A percentile compares a stretch with the other conserved stretches of the same genome.
Evolutionary conservation across 2,888 invertebrate species (phyloP).

Genomic region (Acleris literana): DNA sequence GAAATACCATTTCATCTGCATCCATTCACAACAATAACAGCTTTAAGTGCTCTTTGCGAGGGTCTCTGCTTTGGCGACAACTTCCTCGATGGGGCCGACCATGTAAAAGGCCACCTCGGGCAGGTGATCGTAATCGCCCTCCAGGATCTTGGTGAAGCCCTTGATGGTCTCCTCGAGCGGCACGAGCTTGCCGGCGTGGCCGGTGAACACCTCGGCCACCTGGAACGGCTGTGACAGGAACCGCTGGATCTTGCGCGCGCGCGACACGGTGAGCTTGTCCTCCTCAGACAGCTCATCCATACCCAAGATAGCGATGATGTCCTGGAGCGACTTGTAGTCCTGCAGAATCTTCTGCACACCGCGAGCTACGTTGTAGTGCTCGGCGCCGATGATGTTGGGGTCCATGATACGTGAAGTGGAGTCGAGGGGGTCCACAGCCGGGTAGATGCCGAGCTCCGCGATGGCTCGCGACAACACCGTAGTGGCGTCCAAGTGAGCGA

Average conservation of each 20-base stretch:
- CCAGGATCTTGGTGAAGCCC: constrained; percentile 91
- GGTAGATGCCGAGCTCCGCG: constrained; percentile 96
- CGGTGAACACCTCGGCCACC: constrained; percentile 97
- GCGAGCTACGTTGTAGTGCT: constrained; percentile 95
- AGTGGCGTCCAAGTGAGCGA: constrained; percentile 98
- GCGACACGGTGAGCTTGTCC: constrained; percentile 95
- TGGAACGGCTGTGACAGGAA: constrained; percentile 97
- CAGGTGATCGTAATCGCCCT: constrained; percentile 91
- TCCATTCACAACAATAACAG: constrained; percentile 48
- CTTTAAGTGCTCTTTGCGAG: constrained; percentile 86
- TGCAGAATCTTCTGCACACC: constrained; percentile 97
- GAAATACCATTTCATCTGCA: constrained; percentile 57
- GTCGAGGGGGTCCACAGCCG: constrained; percentile 97
- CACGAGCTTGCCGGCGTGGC: constrained; percentile 95
- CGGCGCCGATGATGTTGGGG: constrained; percentile 94
- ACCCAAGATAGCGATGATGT: constrained; percentile 97
- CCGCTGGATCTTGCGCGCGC: constrained; percentile 96
- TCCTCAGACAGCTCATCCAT: constrained; percentile 94
- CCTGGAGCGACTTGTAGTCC: constrained; percentile 89
- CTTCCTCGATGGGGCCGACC: constrained; percentile 96
- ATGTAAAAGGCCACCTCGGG: constrained; percentile 96
- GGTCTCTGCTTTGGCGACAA: constrained; percentile 91
- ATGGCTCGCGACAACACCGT: constrained; percentile 97
- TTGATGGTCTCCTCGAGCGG: constrained; percentile 93
- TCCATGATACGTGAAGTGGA: constrained; percentile 98